Base-by-base conservation (phyloP, 2,113 vertebrate genomes). In the Procapra przewalskii region DNA sequence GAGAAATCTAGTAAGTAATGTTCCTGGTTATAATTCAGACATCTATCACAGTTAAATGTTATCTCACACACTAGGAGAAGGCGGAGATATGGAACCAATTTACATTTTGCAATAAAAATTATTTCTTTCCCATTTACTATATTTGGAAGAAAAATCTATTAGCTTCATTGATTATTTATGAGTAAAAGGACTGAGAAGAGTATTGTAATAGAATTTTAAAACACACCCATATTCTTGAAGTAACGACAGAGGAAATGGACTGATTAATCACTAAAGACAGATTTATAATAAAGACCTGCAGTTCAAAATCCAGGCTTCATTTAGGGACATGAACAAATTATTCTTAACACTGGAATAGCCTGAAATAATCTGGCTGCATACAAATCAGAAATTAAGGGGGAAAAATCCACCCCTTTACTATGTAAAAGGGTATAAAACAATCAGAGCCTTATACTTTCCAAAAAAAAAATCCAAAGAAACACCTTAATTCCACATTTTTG, bases 21-120 rank as follows among this genome's bases (percentile, higher is more conserved):
- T 91, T 77, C 17, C 25, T 96, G 67, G 52, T 97, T 98, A 97
- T 97, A 98, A 98, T 95, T 88, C 77, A 98, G 97, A 95, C 80
- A 55, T 81, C 36, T 43, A 95, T 98, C 3, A 1, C 33, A 96
- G 71, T 48, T 94, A 97, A 98, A 97, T 77, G 85, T 86, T 88
- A 94, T 97, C 84, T 97, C 75, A 97, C 43, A 90, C 23, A 97
- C 48, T 96, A 48, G 55, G 64, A 81, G 48, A 91, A 81, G 3
- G 0, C 0, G 3, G 55, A 97, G 23, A 96, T 97, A 96, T 5
- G 90, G 80, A 97, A 98, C 36, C 75, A 5, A 81, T 71, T 98
- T 97, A 97, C 45, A 95, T 75, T 90, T 98, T 98, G 40, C 45
- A 94, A 50, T 92, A 97, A 81, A 95, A 96, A 94, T 71, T 71